Evolutionary conservation across 2,797 vertebrate genomes (phyloP).

Genomic region (Echeneis naucrates): DNA sequence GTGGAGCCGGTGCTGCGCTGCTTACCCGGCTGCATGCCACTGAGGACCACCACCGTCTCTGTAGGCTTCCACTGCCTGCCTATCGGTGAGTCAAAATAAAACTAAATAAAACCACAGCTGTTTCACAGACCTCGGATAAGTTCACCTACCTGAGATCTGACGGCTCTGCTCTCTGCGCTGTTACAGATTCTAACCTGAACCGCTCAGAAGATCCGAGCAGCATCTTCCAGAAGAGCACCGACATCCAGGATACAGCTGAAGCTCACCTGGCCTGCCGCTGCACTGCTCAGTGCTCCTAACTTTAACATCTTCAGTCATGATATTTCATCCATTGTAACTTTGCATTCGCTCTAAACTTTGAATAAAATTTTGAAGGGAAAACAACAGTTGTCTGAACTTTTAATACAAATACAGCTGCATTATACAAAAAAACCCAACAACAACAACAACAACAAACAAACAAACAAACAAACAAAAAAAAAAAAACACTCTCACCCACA

Average conservation of each 20-base stretch:
- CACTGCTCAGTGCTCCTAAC: slow-evolving; percentile 74
- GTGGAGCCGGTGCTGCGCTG: slow-evolving; percentile 84
- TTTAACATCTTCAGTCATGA: background rate
- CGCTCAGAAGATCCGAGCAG: slow-evolving; percentile 48
- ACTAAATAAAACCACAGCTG: too few relatives aligned
- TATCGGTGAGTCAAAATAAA: slow-evolving; percentile 77
- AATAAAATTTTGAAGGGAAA: slow-evolving; percentile 38
- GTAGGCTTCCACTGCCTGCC: slow-evolving; percentile 83
- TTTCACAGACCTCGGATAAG: background rate
- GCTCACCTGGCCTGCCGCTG: slow-evolving; percentile 83
- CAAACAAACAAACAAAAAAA: background rate
- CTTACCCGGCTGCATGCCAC: slow-evolving; percentile 73
- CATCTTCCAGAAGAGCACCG: slow-evolving; percentile 78
- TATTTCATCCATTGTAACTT: background rate
- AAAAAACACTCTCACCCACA: too few relatives aligned
- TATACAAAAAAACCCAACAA: slow-evolving; percentile 11
- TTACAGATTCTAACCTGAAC: slow-evolving; percentile 73
- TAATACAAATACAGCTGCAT: background rate
- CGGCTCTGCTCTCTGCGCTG: slow-evolving; percentile 18
- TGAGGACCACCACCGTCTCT: slow-evolving; percentile 71
- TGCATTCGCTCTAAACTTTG: slow-evolving; percentile 27
- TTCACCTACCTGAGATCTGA: background rate
- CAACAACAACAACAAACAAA: background rate
- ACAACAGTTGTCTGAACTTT: slow-evolving; percentile 1
- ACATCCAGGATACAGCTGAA: slow-evolving; percentile 72